Conservation (phyloP, 2,113 vertebrate species). For the Pterophyllum scalare region DNA sequence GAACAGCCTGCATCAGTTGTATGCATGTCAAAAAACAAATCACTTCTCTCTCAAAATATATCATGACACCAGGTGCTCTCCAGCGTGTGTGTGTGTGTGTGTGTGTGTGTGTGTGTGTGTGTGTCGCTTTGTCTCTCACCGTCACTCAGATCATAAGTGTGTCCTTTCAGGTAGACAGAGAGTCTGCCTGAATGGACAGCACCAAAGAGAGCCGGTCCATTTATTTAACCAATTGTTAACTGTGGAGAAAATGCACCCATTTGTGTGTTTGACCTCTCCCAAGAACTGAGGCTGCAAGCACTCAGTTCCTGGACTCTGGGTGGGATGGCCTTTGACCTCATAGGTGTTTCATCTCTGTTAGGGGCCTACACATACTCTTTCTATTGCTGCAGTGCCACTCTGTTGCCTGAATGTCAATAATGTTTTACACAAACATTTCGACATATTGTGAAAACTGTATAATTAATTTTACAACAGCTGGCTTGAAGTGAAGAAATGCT, state of each 20-base stretch:
- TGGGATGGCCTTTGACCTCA: slow-evolving; percentile 71
- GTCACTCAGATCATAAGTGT: background rate
- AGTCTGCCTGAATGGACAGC: slow-evolving; percentile 26
- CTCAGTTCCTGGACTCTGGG: slow-evolving; percentile 60
- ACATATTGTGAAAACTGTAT: slow-evolving; percentile 7
- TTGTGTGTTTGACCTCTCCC: slow-evolving; percentile 66
- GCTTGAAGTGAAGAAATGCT: background rate
- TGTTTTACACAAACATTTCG: background rate
- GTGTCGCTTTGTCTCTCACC: background rate
- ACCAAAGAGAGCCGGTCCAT: slow-evolving; percentile 58
- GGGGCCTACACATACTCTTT: slow-evolving; percentile 17
- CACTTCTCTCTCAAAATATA: background rate
- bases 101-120: background rate
- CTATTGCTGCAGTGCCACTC: slow-evolving; percentile 4
- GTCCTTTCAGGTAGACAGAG: slow-evolving; percentile 27
- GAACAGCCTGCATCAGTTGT: slow-evolving; percentile 2
- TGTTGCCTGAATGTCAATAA: background rate
- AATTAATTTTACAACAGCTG: slow-evolving; percentile 2
- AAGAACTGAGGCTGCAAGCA: slow-evolving; percentile 38
- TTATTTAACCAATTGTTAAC: slow-evolving; percentile 68
- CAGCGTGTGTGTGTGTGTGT: background rate
- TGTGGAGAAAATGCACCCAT: slow-evolving; percentile 51
- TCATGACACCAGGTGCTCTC: background rate
- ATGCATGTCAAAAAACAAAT: slow-evolving; percentile 11
- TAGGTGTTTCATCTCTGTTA: slow-evolving; percentile 69